These are phyloP conservation scores for Chelmon rostratus DNA, from an alignment of 2,797 vertebrate genomes.

Conservation along the genomic window DNA sequence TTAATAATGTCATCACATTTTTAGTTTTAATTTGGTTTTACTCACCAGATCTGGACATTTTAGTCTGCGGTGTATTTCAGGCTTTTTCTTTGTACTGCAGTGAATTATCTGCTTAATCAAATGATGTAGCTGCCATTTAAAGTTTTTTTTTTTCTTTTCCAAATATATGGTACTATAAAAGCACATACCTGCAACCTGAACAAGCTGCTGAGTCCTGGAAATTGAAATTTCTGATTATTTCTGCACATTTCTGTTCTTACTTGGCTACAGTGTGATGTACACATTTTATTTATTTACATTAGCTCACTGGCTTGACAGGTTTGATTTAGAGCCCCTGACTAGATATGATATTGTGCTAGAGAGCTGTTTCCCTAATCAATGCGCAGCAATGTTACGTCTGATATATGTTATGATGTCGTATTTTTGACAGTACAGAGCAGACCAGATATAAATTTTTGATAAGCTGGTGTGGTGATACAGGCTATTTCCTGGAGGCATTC, in stretches of 20 bases:
- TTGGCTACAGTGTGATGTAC: neutral
- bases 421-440: slow-evolving; percentile 56
- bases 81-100: neutral
- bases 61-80: neutral
- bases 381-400: slow-evolving; percentile 29
- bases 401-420: slow-evolving; percentile 42
- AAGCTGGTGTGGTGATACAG: slow-evolving; percentile 34
- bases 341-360: slow-evolving; percentile 17
- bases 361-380: slow-evolving; percentile 25
- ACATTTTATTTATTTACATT: slow-evolving; percentile 35
- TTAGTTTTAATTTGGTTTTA: slow-evolving; percentile 55
- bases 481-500: slow-evolving; percentile 38
- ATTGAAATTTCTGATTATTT: slow-evolving; percentile 12
- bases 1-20: slow-evolving; percentile 30
- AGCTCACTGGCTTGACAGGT: slow-evolving; percentile 38
- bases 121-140: neutral
- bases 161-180: neutral
- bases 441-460: slow-evolving; percentile 39
- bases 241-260: neutral
- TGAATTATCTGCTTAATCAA: slow-evolving; percentile 8
- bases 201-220: neutral
- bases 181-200: neutral
- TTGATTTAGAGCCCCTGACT: slow-evolving; percentile 54
- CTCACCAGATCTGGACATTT: slow-evolving; percentile 11
- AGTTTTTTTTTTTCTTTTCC: neutral